Conservation (phyloP, 2,797 vertebrate species). For the Falco biarmicus region DNA sequence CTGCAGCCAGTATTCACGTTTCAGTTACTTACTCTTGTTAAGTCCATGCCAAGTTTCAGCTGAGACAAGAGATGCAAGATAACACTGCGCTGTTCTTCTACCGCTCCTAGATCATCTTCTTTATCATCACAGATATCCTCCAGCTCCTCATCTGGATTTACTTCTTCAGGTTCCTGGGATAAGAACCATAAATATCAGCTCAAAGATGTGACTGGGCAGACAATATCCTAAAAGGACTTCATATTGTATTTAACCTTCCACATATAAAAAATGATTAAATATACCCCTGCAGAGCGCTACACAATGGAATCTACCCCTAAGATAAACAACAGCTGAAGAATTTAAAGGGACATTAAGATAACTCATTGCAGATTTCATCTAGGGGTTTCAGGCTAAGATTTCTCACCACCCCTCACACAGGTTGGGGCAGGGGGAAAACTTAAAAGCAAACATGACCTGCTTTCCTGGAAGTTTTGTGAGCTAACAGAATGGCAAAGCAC, state of each 20-base stretch:
- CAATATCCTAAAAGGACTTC: neutral
- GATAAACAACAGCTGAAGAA: neutral
- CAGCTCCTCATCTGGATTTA: constrained; percentile 89
- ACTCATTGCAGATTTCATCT: neutral
- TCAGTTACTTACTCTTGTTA: constrained; percentile 88
- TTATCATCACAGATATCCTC: constrained; percentile 87
- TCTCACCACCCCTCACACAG: neutral
- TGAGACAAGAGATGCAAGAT: constrained; percentile 98
- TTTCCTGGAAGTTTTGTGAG: neutral
- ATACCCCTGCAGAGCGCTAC: neutral
- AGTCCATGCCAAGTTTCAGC: constrained; percentile 98
- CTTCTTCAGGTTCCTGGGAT: constrained; percentile 89
- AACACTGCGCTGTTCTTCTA: constrained; percentile 97
- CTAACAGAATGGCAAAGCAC: neutral
- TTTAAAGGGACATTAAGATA: neutral
- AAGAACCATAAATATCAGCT: neutral
- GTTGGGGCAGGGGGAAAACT: neutral
- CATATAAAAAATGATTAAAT: neutral
- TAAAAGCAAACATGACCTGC: neutral
- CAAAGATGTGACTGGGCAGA: neutral
- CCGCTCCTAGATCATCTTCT: constrained; percentile 92
- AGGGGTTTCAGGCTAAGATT: neutral
- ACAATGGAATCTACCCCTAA: neutral
- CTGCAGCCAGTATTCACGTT: neutral
- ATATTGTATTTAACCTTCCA: neutral